A percentile compares a stretch with the other conserved stretches of the same genome.
phyloP scores from a whole-genome alignment of 2,113 vertebrate species.

The Otis tarda region DNA sequence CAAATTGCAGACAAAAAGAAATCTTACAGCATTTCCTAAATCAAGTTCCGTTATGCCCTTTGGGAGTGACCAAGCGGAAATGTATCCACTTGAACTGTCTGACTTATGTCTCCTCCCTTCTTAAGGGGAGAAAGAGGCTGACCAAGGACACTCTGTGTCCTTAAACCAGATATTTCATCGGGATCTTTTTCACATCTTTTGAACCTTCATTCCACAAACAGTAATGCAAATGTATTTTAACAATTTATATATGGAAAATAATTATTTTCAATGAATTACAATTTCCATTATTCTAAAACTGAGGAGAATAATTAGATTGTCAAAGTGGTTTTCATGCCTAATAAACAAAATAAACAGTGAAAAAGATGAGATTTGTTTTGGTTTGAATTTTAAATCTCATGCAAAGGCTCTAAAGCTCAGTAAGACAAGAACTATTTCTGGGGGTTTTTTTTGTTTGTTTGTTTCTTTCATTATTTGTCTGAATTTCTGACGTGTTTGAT shows the following conservation, averaged over 20 bases:
- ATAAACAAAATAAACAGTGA: background rate
- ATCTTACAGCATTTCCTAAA: background rate
- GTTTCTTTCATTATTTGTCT: background rate
- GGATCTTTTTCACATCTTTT: background rate
- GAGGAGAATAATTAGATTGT: background rate
- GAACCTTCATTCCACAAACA: background rate
- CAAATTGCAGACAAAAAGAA: background rate
- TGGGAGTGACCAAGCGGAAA: background rate
- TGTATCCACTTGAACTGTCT: background rate
- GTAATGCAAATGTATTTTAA: background rate
- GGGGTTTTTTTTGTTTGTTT: background rate
- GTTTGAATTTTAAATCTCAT: background rate
- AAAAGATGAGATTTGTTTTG: background rate
- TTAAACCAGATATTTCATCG: background rate
- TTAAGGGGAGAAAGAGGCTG: background rate
- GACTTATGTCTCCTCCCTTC: background rate
- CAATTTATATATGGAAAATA: background rate
- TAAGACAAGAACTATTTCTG: background rate
- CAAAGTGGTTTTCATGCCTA: background rate
- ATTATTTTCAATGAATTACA: background rate
- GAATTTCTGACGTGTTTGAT: background rate
- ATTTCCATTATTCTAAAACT: background rate
- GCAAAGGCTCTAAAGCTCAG: background rate
- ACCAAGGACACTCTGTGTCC: background rate
- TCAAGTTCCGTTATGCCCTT: background rate